Base-by-base conservation (phyloP, 2,113 vertebrate genomes). In the Oreochromis spilurus region DNA sequence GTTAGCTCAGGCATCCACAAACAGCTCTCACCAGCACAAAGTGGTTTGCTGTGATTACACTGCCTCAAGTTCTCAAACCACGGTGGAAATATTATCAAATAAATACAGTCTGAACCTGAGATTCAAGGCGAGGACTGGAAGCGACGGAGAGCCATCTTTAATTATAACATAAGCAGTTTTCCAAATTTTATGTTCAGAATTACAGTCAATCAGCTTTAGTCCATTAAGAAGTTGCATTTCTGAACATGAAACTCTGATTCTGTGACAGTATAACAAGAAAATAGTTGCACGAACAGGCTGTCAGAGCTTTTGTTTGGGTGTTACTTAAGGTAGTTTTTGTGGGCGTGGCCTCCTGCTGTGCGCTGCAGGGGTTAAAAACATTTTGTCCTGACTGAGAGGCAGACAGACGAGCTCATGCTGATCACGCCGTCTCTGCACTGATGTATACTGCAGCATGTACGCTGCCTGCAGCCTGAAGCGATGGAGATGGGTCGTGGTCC, bases 111-210 rank as follows among this genome's bases (percentile, higher is more conserved):
- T 50, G 7, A 50, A 50, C 16, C 16, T 50, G 48, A 50, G 16
- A 16, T 48, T 48, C 5, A 17, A 17, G 45, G 60, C 6, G 8
- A 14, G 43, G 43, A 40, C 38, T 4, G 38, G 38, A 40, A 40
- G 10, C 7, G 7, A 31, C 7, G 24, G 55, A 7, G 7, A 0
- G 55, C 55, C 55, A 58, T 58, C 55, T 58, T 65, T 65, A 38
- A 38, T 65, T 21, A 38, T 0, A 1, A 38, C 6, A 67, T 13
- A n/a, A 38, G 6, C 19, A 2, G 0, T 5, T 67, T 67, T 1
- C 60, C 60, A 67, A 38, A 65, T 40, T 40, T 40, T 40, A 12
- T 36, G 36, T 67, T 8, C 62, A 67, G 62, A 70, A 70, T 43
- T 13, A 14, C 11, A 14, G 11, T 24, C 9, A 70, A 43, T 70